phyloP scores from a whole-genome alignment of 2,888 invertebrate species.

The Aromia moschata region DNA sequence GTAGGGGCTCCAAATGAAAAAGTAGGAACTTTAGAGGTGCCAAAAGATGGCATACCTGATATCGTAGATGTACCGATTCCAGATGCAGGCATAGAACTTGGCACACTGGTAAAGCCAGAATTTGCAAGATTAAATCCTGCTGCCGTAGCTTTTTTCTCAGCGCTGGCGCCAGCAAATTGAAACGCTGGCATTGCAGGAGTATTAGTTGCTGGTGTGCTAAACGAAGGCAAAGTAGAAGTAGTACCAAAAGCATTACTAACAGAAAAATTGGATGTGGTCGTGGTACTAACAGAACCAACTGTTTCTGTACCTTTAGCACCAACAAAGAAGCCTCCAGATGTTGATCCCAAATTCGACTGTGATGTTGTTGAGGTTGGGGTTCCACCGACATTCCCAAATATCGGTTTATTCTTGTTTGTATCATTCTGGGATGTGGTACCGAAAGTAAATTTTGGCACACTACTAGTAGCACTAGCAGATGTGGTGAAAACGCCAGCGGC shows the following conservation, averaged over 20 bases:
- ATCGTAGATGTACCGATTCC: not conserved
- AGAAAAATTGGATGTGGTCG: slow-evolving; percentile 4
- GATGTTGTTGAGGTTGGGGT: not conserved
- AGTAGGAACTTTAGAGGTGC: not conserved
- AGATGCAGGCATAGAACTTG: slow-evolving; percentile 1
- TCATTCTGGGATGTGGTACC: not conserved
- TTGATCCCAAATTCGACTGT: not conserved
- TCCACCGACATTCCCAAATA: not conserved
- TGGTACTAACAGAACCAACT: not conserved
- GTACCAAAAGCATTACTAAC: slow-evolving; percentile 16
- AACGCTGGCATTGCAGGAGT: slow-evolving; percentile 18
- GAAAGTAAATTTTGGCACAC: slow-evolving; percentile 2
- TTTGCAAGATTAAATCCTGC: slow-evolving; percentile 4
- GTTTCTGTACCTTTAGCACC: slow-evolving; percentile 18
- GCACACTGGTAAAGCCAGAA: not conserved
- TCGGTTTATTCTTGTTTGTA: slow-evolving; percentile 1
- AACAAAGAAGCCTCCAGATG: slow-evolving; percentile 25
- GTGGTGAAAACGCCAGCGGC: not conserved
- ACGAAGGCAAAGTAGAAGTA: not conserved
- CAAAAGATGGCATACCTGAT: not conserved
- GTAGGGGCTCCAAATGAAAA: slow-evolving; percentile 21
- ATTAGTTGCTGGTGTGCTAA: slow-evolving; percentile 9
- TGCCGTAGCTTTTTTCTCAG: not conserved
- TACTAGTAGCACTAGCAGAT: not conserved
- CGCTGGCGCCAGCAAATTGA: slow-evolving; percentile 24